These are phyloP conservation scores for Lampris megalopsis DNA, from an alignment of 2,113 vertebrate genomes.

Conservation along the genomic window DNA sequence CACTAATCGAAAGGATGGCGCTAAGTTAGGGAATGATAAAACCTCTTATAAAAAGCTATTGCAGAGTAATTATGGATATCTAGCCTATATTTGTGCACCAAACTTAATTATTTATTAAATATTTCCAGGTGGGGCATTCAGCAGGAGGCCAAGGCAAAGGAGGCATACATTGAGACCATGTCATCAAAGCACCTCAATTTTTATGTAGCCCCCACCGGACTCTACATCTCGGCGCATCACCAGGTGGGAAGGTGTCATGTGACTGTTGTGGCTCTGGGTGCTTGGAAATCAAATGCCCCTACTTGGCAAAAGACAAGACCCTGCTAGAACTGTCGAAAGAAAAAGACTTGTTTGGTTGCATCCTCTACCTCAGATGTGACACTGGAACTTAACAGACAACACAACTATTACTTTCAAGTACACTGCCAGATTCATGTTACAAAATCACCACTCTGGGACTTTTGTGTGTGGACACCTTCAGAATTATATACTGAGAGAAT, in stretches of 20 bases:
- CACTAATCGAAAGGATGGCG: neutral
- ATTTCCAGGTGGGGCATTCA: conserved; percentile 4
- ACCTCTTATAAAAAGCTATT: conserved; percentile 1
- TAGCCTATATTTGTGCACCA: neutral
- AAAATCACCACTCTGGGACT: neutral
- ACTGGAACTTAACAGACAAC: conserved; percentile 3
- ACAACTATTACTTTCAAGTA: conserved; percentile 9
- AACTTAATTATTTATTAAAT: conserved; percentile 2
- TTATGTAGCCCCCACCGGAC: neutral
- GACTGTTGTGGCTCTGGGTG: neutral
- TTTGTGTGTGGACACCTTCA: neutral
- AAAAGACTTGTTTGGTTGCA: conserved; percentile 3
- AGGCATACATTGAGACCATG: neutral
- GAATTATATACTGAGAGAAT: neutral
- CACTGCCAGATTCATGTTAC: neutral
- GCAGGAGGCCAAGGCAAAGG: conserved; percentile 1
- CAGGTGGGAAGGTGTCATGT: neutral
- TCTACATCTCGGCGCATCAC: neutral
- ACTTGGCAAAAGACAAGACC: neutral
- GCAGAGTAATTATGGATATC: conserved; percentile 2
- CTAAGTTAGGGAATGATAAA: neutral
- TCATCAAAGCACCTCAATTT: conserved; percentile 1
- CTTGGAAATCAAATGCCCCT: conserved; percentile 4
- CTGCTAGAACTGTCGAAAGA: conserved; percentile 8
- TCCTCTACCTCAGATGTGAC: conserved; percentile 2